Base-by-base conservation (phyloP, 1,140 invertebrate genomes). In the Pogonomyrmex californicus region DNA sequence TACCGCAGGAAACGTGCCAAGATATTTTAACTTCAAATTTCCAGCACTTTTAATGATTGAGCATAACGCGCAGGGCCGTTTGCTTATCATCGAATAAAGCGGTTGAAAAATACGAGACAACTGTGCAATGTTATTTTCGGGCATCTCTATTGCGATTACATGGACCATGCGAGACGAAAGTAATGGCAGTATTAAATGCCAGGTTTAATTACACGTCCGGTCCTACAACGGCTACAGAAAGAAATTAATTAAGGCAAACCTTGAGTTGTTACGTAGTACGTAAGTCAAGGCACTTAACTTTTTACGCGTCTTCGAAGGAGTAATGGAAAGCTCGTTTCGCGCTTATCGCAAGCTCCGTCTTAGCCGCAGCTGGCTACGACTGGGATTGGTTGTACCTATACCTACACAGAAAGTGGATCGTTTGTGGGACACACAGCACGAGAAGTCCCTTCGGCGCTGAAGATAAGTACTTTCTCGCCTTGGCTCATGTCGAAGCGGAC, bases 401-500 rank as follows among this genome's bases (percentile, higher is more conserved):
- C 9, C 17, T 44, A 33, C 44, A 77, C 33, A n/a, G 77, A 86
- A 86, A 86, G 51, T 86, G 85, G 85, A 44, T 86, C 85, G 77
- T 54, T 70, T 70, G 79, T 60, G 77, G 54, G 62, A 60, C 63
- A 86, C 14, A 76, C 41, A 68, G 49, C 47, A 49, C 9, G 75
- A 41, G 63, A 79, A 79, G 85, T 81, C 76, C 76, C 85, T 86
- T 81, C 54, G 65, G 33, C 85, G 63, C 36, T 41, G 44, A 63
- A 76, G 82, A 85, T 85, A 85, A 85, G 82, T 85, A 85, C 71
- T 85, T 85, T 62, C 77, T 86, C 85, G 14, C 33, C 51, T 56
- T 60, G 66, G 30, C 65, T 60, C 65, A 41, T 60, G 76, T 51
- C 75, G 51, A 79, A 66, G 76, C 63, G 30, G 38, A 86, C 77